Evolutionary conservation across 2,888 invertebrate genomes (phyloP).

Genomic region (Calliphora vomitoria): DNA sequence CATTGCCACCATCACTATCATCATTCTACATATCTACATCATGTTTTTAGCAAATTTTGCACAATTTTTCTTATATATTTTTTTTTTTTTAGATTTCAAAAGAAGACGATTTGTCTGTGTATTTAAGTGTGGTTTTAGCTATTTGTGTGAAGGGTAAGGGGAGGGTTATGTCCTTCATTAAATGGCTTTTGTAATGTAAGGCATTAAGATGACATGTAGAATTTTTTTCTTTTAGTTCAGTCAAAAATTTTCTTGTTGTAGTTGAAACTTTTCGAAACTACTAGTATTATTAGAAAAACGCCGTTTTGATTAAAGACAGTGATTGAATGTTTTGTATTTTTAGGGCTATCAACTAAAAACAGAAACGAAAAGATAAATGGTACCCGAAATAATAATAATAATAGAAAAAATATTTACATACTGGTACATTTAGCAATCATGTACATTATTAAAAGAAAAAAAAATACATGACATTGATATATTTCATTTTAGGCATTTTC

Average conservation of each 20-base stretch:
- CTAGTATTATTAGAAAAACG: background rate
- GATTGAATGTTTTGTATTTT: background rate
- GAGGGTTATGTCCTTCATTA: constrained; percentile 59
- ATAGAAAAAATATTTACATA: no score
- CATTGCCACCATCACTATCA: constrained; percentile 37
- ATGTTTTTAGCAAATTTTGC: constrained; percentile 52
- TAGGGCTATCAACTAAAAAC: background rate
- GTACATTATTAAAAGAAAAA: no score
- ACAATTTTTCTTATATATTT: constrained; percentile 30
- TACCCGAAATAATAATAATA: no score
- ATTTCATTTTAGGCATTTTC: no score
- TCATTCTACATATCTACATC: background rate
- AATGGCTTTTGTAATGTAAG: constrained; percentile 63
- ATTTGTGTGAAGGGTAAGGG: background rate
- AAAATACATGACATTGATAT: no score
- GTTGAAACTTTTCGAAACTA: background rate
- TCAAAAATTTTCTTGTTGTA: background rate
- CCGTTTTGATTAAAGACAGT: background rate
- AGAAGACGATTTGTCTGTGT: constrained; percentile 41
- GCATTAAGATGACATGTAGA: constrained; percentile 67
- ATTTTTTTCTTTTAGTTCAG: constrained; percentile 12
- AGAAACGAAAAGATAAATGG: background rate
- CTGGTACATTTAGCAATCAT: no score
- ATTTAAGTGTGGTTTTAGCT: constrained; percentile 26
- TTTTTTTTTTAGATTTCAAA: constrained; percentile 17